Base-by-base conservation (phyloP, 2,888 invertebrate genomes). In the Perithous albicinctus region DNA sequence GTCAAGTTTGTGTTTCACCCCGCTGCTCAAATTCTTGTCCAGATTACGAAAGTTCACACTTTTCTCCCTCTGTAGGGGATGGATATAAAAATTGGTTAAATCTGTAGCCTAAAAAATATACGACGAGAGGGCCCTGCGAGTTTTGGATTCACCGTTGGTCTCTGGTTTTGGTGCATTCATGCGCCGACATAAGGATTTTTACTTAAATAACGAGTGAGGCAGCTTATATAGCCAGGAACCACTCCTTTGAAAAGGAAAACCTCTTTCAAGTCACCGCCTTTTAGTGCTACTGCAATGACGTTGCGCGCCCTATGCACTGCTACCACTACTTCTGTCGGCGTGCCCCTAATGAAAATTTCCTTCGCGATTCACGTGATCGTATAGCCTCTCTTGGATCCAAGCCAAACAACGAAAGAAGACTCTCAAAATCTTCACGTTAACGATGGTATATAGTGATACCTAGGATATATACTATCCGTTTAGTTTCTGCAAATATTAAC, bases 261-360 rank as follows among this genome's bases (percentile, higher is more conserved):
- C 86, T 88, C 90, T 92, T 92, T 92, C 87, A 92, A 91, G 87
- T 91, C 85, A 87, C 92, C 92, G 92, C 91, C 89, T 88, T 90
- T 90, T 90, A 87, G 86, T 85, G 88, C 86, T 86, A 83, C 84
- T 77, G 80, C 78, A 23, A 70, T 43, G 78, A 79, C 54, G 83
- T 66, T 73, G 51, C 73, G 67, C 74, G 75, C 80, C 54, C 51
- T 69, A 26, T 48, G 67, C 59, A 59, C 32, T 18, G 35, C 54
- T 18, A 23, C 46, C 35, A 51, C 73, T 66, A 48, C 59, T 70
- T 54, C 35, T 48, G 54, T 64, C 41, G 26, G 67, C 51, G 29
- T 54, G 75, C 26, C 54, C 66, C 72, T 66, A 61, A 82, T 79
- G 79, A 79, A 82, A 78, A 79, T 76, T 82, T 69, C n/a, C 46